phyloP scores from a whole-genome alignment of 2,888 invertebrate species.

The Ophion costatus region DNA sequence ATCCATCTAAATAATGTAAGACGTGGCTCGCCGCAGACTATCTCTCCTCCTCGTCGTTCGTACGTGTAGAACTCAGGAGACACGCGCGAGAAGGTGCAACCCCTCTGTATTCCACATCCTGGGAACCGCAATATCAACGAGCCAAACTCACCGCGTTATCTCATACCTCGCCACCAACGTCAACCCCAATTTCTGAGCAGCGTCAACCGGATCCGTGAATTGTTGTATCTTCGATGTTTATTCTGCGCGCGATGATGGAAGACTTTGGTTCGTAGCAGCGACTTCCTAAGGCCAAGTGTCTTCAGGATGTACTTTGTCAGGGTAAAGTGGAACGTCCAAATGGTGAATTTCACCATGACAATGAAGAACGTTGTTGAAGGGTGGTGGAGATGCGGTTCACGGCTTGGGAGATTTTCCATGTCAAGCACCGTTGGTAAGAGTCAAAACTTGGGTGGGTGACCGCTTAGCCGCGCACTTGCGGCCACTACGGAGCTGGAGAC shows the following conservation, averaged over 20 bases:
- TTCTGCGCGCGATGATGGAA: not conserved
- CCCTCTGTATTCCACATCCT: conserved; percentile 45
- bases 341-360: no score
- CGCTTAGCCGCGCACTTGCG: no score
- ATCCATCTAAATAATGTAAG: conserved; percentile 82
- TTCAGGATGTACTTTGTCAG: no score
- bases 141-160: conserved; percentile 40
- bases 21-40: conserved; percentile 74
- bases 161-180: conserved; percentile 44
- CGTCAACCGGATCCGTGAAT: conserved; percentile 42
- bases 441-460: no score
- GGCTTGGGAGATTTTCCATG: no score
- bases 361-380: no score
- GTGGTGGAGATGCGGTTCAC: no score
- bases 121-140: conserved; percentile 65
- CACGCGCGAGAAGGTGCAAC: conserved; percentile 35
- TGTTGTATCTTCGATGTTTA: conserved; percentile 34
- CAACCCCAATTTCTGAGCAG: conserved; percentile 53
- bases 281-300: no score
- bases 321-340: no score
- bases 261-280: not conserved
- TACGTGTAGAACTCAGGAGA: conserved; percentile 21
- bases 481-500: no score
- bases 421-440: no score
- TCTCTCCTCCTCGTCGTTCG: conserved; percentile 50